Percentiles rank a stretch among this genome's conserved stretches.
phyloP scores from a whole-genome alignment of 2,113 vertebrate species.

The Mungos mungo region DNA sequence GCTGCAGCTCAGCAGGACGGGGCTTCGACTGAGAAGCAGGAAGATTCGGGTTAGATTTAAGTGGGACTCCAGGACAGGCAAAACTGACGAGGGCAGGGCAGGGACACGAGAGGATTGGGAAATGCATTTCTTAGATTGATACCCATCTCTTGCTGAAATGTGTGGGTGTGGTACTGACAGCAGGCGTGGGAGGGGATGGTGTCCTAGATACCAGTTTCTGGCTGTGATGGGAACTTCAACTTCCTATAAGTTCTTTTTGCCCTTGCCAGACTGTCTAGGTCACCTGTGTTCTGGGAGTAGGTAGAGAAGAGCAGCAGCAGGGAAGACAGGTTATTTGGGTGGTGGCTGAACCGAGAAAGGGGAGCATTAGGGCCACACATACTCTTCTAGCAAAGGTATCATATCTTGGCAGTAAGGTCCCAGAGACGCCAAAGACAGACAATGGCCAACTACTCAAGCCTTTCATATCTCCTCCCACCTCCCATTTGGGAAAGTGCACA shows the following conservation, averaged over 20 bases:
- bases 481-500: not conserved
- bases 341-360: not conserved
- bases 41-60: constrained; percentile 48
- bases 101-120: constrained; percentile 36
- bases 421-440: not conserved
- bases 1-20: constrained; percentile 23
- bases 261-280: not conserved
- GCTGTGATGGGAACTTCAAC: constrained; percentile 55
- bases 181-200: constrained; percentile 40
- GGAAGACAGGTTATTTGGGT: not conserved
- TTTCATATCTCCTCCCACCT: not conserved
- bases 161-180: constrained; percentile 70
- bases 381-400: not conserved
- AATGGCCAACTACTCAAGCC: not conserved
- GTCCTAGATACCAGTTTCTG: constrained; percentile 71
- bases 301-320: not conserved
- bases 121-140: constrained; percentile 63
- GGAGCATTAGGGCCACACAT: not conserved
- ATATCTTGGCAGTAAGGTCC: not conserved
- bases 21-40: not conserved
- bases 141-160: constrained; percentile 62
- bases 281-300: not conserved
- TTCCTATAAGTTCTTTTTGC: constrained; percentile 46
- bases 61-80: constrained; percentile 16
- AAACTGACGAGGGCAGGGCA: constrained; percentile 12